Evolutionary conservation across 2,888 invertebrate species (phyloP), one percentile per base, ranked within the genome.

Genomic region (Notocelia uddmanniana): DNA sequence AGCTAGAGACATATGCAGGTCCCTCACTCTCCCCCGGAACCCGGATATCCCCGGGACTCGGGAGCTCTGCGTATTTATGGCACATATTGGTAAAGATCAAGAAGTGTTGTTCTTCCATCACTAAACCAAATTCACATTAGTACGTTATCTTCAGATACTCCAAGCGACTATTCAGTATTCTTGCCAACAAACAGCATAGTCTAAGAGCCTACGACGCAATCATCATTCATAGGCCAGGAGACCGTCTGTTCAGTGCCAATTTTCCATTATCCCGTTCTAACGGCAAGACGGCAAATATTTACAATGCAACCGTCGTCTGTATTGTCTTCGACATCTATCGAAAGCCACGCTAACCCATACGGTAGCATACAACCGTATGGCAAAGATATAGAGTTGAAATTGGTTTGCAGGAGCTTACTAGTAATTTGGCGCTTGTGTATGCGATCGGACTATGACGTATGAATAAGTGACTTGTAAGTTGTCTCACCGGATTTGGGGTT

Each of bases 251-350:
- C 85, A 83, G 81, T 85, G 85, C 84, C 87, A 88, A 89, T 88
- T 87, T 88, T 88, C 88, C 86, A 88, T 87, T 87, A 87, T 85
- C 83, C 77, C n/a, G 41, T 69, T 66, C 81, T 82, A 86, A 84
- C 81, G 79, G 81, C 83, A 85, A 87, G 84, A 83, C 78, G 77
- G 78, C 83, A 84, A 86, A 86, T 85, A 82, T 86, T 87, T 86
- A 84, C 86, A 81, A 78, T 80, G 81, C 80, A 79, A 77, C 81
- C 76, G 73, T 72, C 81, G 80, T 79, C 78, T 83, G 81, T 83
- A 87, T 87, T 87, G 85, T 86, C 85, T 85, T 79, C 79, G 77
- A 78, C 80, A 79, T 81, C 80, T 79, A 78, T 80, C 79, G 84
- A 85, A 85, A 85, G 83, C 82, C 75, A 79, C 75, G 85, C 84